Evolutionary conservation across 2,888 invertebrate species (phyloP), one percentile per base, ranked within the genome.

Genomic region (Corythucha ciliata): DNA sequence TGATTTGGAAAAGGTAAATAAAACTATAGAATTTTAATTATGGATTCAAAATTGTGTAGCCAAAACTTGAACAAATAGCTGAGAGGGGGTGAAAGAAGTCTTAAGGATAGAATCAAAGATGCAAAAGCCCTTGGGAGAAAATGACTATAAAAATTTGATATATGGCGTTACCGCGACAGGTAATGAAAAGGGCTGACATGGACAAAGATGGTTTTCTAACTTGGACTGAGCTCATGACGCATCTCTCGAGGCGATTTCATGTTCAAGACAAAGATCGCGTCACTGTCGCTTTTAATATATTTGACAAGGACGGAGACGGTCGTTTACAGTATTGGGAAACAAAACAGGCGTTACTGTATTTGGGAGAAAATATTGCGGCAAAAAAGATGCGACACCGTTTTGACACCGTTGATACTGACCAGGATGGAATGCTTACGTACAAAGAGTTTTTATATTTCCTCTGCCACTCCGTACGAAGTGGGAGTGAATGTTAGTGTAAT

Each of bases 231-330:
- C 34, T 56, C n/a, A 20, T 44, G 25, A 20, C 18, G 16, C 56
- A 56, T 41, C 29, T 56, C 12, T 22, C 12, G 3, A 26, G 18
- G 8, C 33, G 44, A 14, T 54, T 54, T 22, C 4, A 2, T 3
- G 27, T 40, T 10, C 51, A 29, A 10, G n/a, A 24, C 8, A 40
- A 39, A 4, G 39, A 33, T 18, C 26, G 21, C 3, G 16, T 52
- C 20, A 50, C 27, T 7, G 34, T 48, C 12, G 45, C 40, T 2
- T 57, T 57, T 37, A 52, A 54, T 21, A 42, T 39, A 21, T 55
- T 48, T 37, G 57, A 57, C 40, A 57, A 57, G 22, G 46, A 57
- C 33, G 25, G 37, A 14, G 55, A 57, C 33, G 55, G 55, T 7
- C 26, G 26, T 6, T 22, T 57, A 7, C 29, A 48, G 14, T 51